Evolutionary conservation across 2,113 vertebrate genomes (phyloP), one percentile per base, ranked within the genome.

Genomic region (Aphyosemion australe): DNA sequence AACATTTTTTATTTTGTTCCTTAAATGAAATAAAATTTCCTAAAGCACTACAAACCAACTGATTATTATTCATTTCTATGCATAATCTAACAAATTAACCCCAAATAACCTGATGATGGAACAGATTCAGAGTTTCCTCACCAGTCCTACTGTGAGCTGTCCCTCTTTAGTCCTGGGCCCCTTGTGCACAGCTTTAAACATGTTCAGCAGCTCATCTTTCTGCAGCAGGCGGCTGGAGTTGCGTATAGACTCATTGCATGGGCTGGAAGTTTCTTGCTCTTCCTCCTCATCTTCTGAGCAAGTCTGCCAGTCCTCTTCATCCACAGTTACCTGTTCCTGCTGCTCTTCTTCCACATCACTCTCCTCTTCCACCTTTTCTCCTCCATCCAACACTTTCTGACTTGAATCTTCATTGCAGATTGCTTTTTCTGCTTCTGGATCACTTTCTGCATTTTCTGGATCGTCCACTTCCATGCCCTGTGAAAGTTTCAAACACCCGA

Each of bases 101-200:
- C 34, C 6, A 37, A 37, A 37, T 8, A 7, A 5, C 34, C 34
- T 8, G 34, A 37, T 37, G 6, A 8, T 37, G 6, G 34, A 37
- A 55, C 11, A 12, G 39, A 53, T 6, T 19, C 4, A 12, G 6
- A 4, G 16, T 62, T 65, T 32, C 87, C 96, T 92, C 82, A 98
- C 98, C 95, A 99, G 82, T 16, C 98, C 98, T n/a, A 98, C 88
- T 1, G 96, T 99, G 57, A 99, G 91, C 41, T 98, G 91, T 4
- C 90, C 93, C 1, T 94, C 92, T 86, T 94, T 96, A 83, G 92
- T 89, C 47, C 62, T 93, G 39, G 79, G 76, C 37, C 95, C 92
- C 0, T 34, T 69, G 59, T 98, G 96, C 16, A 92, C 78, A 1
- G 88, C 55, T 80, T 89, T 96, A 19, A 99, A 92, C 72, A 95